Base-by-base conservation (phyloP, 2,113 vertebrate species). In the Calyptomena viridis region DNA sequence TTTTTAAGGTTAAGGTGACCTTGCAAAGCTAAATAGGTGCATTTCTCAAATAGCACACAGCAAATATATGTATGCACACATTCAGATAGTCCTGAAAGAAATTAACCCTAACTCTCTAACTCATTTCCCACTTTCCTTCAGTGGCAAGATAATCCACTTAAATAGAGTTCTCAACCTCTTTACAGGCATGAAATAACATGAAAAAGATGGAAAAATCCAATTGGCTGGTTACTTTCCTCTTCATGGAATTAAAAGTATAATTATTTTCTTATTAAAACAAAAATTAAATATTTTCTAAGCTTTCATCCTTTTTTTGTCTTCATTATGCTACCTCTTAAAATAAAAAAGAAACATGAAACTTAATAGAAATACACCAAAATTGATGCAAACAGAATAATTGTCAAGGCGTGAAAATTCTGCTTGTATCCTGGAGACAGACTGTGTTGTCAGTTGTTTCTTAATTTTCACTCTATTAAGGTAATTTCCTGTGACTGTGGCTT, bases 381-480 rank as follows among this genome's bases (percentile, higher is more conserved):
- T 96, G 97, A 97, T 97, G 96, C 92, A 97, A 98, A 97, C 82
- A 97, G 90, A 97, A 96, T 98, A 98, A 98, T 97, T 98, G 96
- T 87, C 90, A 97, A 97, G 90, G 96, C 55, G 3, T 97, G 96
- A 97, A 98, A 97, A 94, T 85, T 94, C 84, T 25, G 17, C 80
- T 74, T 1, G 94, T 98, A 96, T 97, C 98, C 97, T 97, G 96
- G 98, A 98, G 96, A 97, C 96, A 93, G 94, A 47, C 88, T 89
- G 52, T 40, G 21, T 97, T 96, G 94, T 90, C 14, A 1, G 95
- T 96, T 2, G 21, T 97, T 97, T 97, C 97, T 97, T 98, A 98
- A 98, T 98, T 98, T 98, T 98, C 98, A 98, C 97, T 97, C 96
- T 97, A 97, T 98, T 98, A 98, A 97, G 96, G 96, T 97, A 97